Conservation (phyloP, 2,113 vertebrate genomes). For the Corythaeola cristata region DNA sequence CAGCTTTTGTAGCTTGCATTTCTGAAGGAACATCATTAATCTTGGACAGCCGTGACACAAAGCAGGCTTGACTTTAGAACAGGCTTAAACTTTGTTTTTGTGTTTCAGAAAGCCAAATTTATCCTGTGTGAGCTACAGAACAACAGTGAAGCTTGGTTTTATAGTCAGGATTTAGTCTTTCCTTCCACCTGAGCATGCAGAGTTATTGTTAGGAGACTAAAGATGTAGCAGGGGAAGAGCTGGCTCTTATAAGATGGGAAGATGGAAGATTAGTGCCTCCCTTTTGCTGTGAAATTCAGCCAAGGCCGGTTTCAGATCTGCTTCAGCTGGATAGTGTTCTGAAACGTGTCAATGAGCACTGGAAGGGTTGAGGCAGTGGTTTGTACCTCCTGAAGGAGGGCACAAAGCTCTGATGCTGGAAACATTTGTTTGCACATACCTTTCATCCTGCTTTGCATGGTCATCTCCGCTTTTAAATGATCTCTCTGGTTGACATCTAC, state of each 20-base stretch:
- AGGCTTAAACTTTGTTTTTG: neutral
- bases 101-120: neutral
- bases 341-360: fast-evolving
- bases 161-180: neutral
- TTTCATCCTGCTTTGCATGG: neutral
- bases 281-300: neutral
- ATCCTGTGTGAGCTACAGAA: neutral
- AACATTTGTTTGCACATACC: conserved; percentile 30
- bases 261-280: neutral
- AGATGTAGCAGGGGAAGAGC: neutral
- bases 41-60: neutral
- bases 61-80: neutral
- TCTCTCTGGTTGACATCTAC: neutral
- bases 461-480: neutral
- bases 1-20: neutral
- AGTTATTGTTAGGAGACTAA: neutral
- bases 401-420: neutral
- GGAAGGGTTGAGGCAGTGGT: neutral
- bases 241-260: neutral
- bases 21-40: neutral
- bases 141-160: neutral
- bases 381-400: neutral
- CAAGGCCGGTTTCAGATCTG: neutral
- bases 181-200: neutral
- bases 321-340: neutral